These are phyloP conservation scores for Polypedilum vanderplanki DNA, from an alignment of 1,140 invertebrate species.

Conservation along the genomic window DNA sequence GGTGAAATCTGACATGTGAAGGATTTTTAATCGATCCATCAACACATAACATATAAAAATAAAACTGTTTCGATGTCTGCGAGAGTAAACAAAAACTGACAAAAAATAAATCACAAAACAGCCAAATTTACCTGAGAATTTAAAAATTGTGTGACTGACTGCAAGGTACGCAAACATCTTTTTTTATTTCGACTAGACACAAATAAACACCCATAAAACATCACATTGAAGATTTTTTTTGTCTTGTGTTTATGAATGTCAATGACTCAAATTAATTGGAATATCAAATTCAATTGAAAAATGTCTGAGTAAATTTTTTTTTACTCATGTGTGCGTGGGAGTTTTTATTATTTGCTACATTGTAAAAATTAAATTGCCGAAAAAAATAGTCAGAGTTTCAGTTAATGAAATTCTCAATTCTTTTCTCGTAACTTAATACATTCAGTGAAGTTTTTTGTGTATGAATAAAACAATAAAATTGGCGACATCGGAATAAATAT, in stretches of 20 bases:
- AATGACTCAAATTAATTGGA: constrained; percentile 19
- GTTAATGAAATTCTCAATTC: no score
- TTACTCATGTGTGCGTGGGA: neutral
- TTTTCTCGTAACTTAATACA: no score
- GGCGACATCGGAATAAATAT: constrained; percentile 4
- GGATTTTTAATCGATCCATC: constrained; percentile 28
- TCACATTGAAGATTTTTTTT: neutral
- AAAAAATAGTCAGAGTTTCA: no score
- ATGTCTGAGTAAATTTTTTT: no score
- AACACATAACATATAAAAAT: constrained; percentile 1
- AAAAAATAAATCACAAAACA: neutral
- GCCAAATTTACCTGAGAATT: neutral
- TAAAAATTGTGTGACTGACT: neutral
- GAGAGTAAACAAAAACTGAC: neutral
- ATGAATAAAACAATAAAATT: constrained; percentile 4
- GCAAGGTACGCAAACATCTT: no score
- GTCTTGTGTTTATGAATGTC: neutral
- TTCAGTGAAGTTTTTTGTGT: neutral
- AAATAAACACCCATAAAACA: neutral
- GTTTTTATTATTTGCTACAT: neutral
- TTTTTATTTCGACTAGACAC: no score
- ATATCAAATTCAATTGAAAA: neutral
- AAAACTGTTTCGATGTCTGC: neutral
- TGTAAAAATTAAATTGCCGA: neutral
- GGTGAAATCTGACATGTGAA: constrained; percentile 24